phyloP scores from a whole-genome alignment of 2,113 vertebrate species.

The Pelobates fuscus region DNA sequence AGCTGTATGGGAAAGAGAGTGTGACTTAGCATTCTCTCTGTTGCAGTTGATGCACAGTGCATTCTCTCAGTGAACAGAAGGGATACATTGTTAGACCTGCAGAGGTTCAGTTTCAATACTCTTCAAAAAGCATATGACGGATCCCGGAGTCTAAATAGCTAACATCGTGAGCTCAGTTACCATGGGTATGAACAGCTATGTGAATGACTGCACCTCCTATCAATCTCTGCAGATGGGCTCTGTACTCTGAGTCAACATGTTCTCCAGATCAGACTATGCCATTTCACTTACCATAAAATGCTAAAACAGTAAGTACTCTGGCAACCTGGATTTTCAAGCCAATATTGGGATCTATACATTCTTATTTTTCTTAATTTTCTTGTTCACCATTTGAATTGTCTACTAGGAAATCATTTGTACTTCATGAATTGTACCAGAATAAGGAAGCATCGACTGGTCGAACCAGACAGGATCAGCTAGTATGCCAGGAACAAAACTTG shows the following conservation, averaged over 20 bases:
- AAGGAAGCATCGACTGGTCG: conserved; percentile 55
- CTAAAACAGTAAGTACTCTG: no score
- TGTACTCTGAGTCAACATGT: not conserved
- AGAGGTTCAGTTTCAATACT: no score
- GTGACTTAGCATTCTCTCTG: no score
- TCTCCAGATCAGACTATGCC: not conserved
- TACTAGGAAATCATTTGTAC: not conserved
- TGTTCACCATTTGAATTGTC: conserved; percentile 4
- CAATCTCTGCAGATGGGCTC: not conserved
- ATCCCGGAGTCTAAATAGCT: not conserved
- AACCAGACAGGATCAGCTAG: conserved; percentile 54
- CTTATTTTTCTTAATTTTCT: conserved; percentile 6
- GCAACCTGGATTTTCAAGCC: not conserved
- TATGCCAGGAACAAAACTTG: conserved; percentile 75
- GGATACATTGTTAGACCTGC: no score
- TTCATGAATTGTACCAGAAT: conserved; percentile 63
- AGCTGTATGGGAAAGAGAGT: no score
- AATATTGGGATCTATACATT: not conserved
- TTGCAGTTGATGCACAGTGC: no score
- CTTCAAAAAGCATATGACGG: not conserved
- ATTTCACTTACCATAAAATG: not conserved
- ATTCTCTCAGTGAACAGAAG: no score
- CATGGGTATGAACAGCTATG: not conserved
- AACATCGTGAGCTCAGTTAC: not conserved
- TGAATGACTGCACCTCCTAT: not conserved